Base-by-base conservation (phyloP, 2,888 invertebrate genomes). In the Metellina segmentata region DNA sequence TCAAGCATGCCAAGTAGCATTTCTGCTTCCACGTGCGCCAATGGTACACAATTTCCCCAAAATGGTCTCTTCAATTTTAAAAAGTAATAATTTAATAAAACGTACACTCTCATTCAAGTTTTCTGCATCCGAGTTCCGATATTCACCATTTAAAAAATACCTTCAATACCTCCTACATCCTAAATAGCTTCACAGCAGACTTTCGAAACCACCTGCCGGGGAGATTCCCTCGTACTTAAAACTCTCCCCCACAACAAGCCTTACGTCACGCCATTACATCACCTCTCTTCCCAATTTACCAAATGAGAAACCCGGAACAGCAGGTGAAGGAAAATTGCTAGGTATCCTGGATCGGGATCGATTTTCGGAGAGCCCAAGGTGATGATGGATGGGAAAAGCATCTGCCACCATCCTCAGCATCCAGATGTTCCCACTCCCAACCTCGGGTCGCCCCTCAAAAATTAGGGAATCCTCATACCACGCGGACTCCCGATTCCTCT, bases 381-480 rank as follows among this genome's bases (percentile, higher is more conserved):
- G 75, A 85, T 90, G 90, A 90, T 85, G 85, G 74, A 90, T 90
- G 90, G 53, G 51, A 74, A 74, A 74, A 72, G 81, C 90, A 90
- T 90, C 85, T 85, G 85, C 74, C 85, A 61, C 81, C 83, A 77
- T 78, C 85, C 69, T 19, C 49, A 89, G 82, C 61, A 77, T 83
- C 79, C 90, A 90, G 79, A 85, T 90, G 90, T 48, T 75, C 81
- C 74, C 52, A 13, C 85, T 90, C 85, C 85, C 85, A 85, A 71
- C 81, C 78, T 74, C 49, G 20, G 34, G 34, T 34, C 75, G 34
- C 74, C 52, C 61, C 71, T 19, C 52, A 61, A 89, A 85, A 89
- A 85, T 90, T 78, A 78, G 69, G 78, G 69, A 34, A 78, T 78
- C 81, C 85, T 61, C 74, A 11, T 61, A 90, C 81, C 85, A 34